These are phyloP conservation scores for Odontophorus gujanensis DNA, from an alignment of 2,113 vertebrate genomes.

Conservation along the genomic window DNA sequence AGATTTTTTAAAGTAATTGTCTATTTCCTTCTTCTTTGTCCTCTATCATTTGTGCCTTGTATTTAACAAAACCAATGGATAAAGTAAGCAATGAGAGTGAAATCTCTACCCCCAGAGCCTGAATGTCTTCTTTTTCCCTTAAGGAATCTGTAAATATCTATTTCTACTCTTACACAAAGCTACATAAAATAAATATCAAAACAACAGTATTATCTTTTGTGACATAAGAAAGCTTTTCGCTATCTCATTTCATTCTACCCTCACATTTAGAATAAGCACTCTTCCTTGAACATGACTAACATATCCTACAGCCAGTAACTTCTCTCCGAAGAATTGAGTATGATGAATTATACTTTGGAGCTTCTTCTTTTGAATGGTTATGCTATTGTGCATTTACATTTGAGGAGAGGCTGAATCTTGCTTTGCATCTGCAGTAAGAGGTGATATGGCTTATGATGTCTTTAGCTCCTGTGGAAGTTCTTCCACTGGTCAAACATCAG, in stretches of 20 bases:
- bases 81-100: neutral
- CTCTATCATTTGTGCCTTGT: neutral
- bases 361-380: neutral
- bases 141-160: neutral
- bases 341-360: neutral
- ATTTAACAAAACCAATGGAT: neutral
- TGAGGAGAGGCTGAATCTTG: neutral
- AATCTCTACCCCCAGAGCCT: neutral
- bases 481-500: neutral
- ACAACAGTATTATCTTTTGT: neutral
- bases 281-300: neutral
- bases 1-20: neutral
- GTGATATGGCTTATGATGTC: fast-evolving
- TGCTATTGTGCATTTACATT: neutral
- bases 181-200: neutral
- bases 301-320: neutral
- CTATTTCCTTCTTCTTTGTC: fast-evolving
- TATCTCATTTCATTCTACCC: neutral
- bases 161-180: neutral
- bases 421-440: neutral
- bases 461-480: fast-evolving
- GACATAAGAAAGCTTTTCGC: neutral
- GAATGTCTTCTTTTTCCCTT: neutral
- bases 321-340: neutral
- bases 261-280: neutral